These are phyloP conservation scores for Callospermophilus lateralis DNA, from an alignment of 2,113 vertebrate genomes.

Conservation along the genomic window DNA sequence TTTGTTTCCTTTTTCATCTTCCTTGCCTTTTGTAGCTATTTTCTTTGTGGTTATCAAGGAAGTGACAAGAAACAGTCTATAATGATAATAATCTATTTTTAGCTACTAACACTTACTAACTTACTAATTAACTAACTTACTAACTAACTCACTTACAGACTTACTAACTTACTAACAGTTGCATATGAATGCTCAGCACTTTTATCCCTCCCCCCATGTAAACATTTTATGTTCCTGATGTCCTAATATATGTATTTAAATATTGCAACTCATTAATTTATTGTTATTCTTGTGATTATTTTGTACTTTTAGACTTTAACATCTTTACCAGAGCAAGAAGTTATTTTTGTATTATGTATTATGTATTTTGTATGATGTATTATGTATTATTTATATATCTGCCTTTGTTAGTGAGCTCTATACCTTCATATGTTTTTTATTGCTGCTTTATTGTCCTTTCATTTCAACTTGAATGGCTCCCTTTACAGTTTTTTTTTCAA, in stretches of 20 bases:
- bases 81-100: background rate
- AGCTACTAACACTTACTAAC: background rate
- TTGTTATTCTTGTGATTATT: background rate
- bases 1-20: background rate
- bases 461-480: background rate
- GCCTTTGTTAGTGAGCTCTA: background rate
- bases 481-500: background rate
- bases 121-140: too few relatives aligned
- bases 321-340: background rate
- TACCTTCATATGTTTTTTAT: background rate
- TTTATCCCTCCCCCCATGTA: background rate
- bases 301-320: background rate
- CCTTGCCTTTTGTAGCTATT: background rate
- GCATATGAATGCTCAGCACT: background rate
- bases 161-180: too few relatives aligned
- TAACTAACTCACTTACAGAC: too few relatives aligned
- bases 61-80: background rate
- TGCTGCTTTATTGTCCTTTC: background rate
- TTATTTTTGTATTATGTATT: background rate
- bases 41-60: background rate
- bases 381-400: background rate
- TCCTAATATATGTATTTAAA: background rate
- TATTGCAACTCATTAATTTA: background rate
- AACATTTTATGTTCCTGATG: background rate
- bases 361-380: background rate